Evolutionary conservation across 2,113 vertebrate genomes (phyloP).

Genomic region (Empidonax alnorum): DNA sequence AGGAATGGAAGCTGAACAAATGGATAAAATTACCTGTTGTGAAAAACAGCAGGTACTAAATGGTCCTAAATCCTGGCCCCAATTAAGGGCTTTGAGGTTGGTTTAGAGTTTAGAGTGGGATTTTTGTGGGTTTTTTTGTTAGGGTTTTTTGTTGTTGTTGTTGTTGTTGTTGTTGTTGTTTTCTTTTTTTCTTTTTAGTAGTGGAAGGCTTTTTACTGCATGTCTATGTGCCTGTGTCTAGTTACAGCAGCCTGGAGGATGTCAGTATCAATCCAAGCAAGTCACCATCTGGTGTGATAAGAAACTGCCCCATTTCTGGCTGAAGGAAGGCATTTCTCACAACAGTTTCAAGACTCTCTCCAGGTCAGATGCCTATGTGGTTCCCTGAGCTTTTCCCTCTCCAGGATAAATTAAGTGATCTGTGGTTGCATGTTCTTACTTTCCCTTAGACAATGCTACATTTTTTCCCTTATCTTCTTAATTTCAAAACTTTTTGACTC

Average conservation of each 20-base stretch:
- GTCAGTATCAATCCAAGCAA: neutral
- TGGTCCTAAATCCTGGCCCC: neutral
- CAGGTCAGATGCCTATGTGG: neutral
- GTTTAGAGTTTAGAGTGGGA: neutral
- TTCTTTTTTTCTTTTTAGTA: neutral
- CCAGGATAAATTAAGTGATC: neutral
- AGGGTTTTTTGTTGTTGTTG: too few species aligned
- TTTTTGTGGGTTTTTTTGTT: too few species aligned
- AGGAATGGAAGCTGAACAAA: neutral
- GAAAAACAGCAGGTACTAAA: neutral
- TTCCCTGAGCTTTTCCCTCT: neutral
- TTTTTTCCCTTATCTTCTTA: neutral
- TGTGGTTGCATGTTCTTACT: neutral
- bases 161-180: too few species aligned
- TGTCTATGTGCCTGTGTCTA: neutral
- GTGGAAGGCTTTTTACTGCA: neutral
- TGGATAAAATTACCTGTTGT: neutral
- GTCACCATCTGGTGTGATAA: neutral
- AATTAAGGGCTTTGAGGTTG: neutral
- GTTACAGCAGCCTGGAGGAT: neutral
- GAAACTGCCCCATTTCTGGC: neutral
- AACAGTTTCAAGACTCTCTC: neutral
- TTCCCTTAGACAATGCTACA: neutral
- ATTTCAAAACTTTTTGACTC: neutral
- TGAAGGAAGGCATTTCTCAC: neutral